Conservation (phyloP, 2,888 invertebrate species). For the Osedax fenrisi region DNA sequence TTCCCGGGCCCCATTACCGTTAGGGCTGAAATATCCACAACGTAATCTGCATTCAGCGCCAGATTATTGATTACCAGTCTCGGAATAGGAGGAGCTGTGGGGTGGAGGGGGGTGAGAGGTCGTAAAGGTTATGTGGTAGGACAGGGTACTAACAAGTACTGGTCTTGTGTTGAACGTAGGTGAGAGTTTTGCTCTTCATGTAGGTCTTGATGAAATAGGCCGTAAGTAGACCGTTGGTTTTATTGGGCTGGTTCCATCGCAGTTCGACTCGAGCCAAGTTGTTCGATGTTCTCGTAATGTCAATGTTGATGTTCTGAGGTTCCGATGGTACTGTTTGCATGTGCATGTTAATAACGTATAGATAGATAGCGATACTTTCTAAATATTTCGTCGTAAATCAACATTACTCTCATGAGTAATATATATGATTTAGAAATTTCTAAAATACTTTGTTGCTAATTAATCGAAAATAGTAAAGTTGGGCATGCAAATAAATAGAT, state of each 20-base stretch:
- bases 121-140: no score
- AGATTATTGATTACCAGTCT: background rate
- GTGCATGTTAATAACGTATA: no score
- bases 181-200: background rate
- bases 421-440: no score
- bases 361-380: no score
- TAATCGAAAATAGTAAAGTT: no score
- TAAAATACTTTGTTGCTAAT: no score
- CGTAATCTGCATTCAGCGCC: background rate
- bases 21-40: background rate
- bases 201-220: background rate
- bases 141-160: background rate
- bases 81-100: background rate
- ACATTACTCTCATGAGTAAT: no score
- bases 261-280: background rate
- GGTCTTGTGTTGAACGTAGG: background rate
- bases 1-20: background rate
- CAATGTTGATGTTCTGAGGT: background rate
- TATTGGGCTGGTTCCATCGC: background rate
- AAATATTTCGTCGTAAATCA: no score
- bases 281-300: background rate
- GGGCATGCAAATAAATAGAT: no score
- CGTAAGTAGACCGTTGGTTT: background rate
- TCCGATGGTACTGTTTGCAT: background rate
- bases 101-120: no score